Conservation (phyloP, 2,797 vertebrate genomes). For the Coendou prehensilis region DNA sequence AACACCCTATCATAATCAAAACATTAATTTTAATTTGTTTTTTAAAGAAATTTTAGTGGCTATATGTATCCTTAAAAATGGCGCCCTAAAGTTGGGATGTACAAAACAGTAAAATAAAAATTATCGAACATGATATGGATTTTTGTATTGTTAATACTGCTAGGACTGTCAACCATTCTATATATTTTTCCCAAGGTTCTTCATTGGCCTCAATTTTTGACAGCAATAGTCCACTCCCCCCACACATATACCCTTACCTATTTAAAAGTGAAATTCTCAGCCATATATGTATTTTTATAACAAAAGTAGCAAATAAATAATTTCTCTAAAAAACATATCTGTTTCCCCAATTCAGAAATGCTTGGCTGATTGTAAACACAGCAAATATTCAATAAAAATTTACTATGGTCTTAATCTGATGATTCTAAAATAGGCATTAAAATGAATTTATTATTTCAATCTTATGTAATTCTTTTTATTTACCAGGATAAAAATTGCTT, state of each 20-base stretch:
- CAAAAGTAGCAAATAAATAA: conserved; percentile 31
- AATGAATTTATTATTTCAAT: conserved; percentile 18
- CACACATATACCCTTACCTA: background rate
- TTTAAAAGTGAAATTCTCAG: conserved; percentile 16
- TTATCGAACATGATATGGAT: background rate
- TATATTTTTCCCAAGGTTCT: background rate
- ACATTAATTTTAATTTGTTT: background rate
- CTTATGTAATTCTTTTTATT: background rate
- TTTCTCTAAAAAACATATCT: background rate
- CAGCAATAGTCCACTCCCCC: background rate
- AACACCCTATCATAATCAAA: background rate
- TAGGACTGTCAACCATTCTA: background rate
- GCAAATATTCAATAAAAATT: conserved; percentile 3
- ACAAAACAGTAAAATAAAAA: conserved; percentile 34
- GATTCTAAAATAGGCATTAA: background rate
- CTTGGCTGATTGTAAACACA: background rate
- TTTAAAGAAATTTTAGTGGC: background rate
- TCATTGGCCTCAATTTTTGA: background rate
- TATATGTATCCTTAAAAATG: conserved; percentile 9
- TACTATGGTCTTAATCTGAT: background rate
- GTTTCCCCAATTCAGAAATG: background rate
- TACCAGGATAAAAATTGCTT: conserved; percentile 27
- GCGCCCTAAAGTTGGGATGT: background rate
- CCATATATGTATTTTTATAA: background rate
- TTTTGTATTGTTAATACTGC: background rate